These are phyloP conservation scores for Nothoprocta pentlandii DNA, from an alignment of 2,113 vertebrate species.

Conservation along the genomic window DNA sequence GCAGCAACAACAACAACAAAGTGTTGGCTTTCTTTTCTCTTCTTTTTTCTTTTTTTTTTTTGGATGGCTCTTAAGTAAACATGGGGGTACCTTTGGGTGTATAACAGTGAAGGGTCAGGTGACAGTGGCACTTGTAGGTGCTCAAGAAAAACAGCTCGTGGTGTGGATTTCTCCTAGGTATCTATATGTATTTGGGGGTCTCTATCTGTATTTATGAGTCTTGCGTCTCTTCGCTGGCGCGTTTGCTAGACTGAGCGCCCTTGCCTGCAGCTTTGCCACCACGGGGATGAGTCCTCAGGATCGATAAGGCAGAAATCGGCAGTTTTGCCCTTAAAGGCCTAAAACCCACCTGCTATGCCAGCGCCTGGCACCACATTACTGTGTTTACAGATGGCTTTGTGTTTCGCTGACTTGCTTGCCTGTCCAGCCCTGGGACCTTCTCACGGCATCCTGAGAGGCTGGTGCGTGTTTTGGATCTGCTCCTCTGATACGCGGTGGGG, in stretches of 20 bases:
- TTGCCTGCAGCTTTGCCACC: neutral
- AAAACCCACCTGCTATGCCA: too few relatives aligned
- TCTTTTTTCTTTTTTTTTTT: neutral
- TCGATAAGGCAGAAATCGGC: neutral
- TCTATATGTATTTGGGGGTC: too few relatives aligned
- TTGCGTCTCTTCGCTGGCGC: neutral
- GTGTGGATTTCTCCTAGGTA: neutral
- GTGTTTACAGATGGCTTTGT: neutral
- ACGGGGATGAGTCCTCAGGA: neutral
- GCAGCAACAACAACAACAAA: neutral
- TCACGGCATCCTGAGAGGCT: too few relatives aligned
- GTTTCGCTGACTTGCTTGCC: neutral
- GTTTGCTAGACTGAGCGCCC: neutral
- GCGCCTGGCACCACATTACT: neutral
- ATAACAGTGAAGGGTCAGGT: neutral
- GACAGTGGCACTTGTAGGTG: too few relatives aligned
- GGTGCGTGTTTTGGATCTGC: too few relatives aligned
- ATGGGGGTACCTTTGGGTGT: too few relatives aligned
- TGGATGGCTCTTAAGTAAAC: neutral
- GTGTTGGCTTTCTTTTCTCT: too few relatives aligned
- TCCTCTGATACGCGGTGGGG: neutral
- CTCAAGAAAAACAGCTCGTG: neutral
- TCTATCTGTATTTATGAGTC: neutral
- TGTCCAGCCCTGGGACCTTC: neutral
- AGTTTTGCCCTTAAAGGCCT: neutral